These are phyloP conservation scores for Heliconius cydno DNA, from an alignment of 2,888 invertebrate genomes.

Conservation along the genomic window DNA sequence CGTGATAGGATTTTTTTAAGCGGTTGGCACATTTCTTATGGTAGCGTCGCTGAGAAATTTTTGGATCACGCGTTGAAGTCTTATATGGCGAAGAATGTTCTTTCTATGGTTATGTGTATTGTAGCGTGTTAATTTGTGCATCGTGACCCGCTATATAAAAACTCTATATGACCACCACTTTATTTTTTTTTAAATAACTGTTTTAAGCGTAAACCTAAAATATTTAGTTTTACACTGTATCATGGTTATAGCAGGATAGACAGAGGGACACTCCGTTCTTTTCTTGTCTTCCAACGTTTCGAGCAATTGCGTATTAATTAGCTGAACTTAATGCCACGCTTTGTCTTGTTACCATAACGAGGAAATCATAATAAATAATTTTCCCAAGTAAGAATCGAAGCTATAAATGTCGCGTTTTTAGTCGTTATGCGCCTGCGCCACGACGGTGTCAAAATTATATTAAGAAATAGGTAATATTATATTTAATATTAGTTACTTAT, in stretches of 20 bases:
- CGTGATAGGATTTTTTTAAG: constrained; percentile 75
- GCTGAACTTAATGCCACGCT: background rate
- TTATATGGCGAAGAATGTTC: constrained; percentile 25
- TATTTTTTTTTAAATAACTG: background rate
- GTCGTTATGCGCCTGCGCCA: background rate
- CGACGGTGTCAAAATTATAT: background rate
- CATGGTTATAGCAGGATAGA: too few relatives aligned
- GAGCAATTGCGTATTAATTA: background rate
- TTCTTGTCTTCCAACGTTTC: too few relatives aligned
- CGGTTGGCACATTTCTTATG: constrained; percentile 63
- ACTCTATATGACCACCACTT: background rate
- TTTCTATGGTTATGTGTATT: background rate
- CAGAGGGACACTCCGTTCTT: too few relatives aligned
- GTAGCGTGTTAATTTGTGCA: background rate
- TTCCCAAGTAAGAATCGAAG: background rate
- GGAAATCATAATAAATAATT: background rate
- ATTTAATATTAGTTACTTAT: background rate
- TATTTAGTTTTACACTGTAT: too few relatives aligned
- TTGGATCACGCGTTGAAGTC: constrained; percentile 13
- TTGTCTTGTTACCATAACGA: background rate
- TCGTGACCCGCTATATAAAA: background rate
- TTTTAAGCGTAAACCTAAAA: background rate
- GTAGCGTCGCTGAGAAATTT: constrained; percentile 50
- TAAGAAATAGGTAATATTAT: background rate
- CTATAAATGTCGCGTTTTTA: background rate